Base-by-base conservation (phyloP, 2,888 invertebrate genomes). In the Clusia tigrina region DNA sequence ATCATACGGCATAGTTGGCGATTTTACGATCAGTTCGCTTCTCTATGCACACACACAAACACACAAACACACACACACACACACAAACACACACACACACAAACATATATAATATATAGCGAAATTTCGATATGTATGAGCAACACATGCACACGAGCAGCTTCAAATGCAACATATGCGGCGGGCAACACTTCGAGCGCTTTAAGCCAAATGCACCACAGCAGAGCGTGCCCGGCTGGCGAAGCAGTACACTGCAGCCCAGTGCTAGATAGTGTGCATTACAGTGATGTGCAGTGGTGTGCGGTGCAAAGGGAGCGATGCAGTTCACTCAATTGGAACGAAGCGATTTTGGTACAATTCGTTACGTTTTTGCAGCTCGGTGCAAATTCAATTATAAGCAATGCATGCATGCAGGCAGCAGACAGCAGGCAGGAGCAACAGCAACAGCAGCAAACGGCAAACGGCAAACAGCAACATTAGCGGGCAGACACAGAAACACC, bases 301-400 rank as follows among this genome's bases (percentile, higher is more conserved):
- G 37, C 66, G 62, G 67, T 61, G 67, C 70, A 54, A n/a, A n/a
- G n/a, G n/a, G n/a, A n/a, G n/a, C n/a, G 64, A 64, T 71, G 74
- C 72, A 64, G 67, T 67, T 72, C 78, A 80, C 76, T 80, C 80
- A 79, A 78, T 78, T 78, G 80, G 78, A 79, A 80, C 79, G 79
- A 79, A 79, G 67, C 76, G 79, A 80, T 79, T 79, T 79, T 74
- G 70, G 71, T 74, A 71, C 76, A 71, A 77, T 76, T 77, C 76
- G 78, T 75, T 76, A 71, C 76, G 76, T 76, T 77, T 73, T 77
- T 71, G 72, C 69, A 70, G 70, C 73, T 9, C 32, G 58, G 15
- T 46, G 58, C 37, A 38, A 17, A 17, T 56, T 56, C 23, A 17
- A 38, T 24, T 55, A 20, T 17, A 17, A 42, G 42, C 23, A 17